Percentiles rank a stretch among this genome's conserved stretches.
Conservation (phyloP, 2,797 vertebrate genomes). For the Mycteria americana region DNA sequence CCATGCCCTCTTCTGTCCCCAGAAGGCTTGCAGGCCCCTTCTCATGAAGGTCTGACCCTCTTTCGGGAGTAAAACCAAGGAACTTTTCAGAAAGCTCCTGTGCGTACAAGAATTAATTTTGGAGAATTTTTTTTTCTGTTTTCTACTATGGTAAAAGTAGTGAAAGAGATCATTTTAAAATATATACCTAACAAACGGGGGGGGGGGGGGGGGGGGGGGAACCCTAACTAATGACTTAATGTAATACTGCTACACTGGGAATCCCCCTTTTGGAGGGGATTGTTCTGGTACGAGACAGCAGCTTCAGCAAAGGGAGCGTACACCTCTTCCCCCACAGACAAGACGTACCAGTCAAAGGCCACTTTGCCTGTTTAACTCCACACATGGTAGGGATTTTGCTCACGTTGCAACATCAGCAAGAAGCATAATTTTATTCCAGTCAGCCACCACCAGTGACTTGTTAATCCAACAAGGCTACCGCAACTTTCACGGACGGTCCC, state of each 20-base stretch:
- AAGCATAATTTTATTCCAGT: background rate
- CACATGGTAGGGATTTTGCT: background rate
- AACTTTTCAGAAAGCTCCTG: background rate
- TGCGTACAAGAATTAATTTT: background rate
- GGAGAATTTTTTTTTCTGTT: background rate
- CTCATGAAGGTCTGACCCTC: background rate
- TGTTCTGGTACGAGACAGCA: background rate
- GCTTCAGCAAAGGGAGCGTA: background rate
- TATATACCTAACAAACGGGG: background rate
- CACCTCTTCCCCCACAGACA: background rate
- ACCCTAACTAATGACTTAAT: background rate
- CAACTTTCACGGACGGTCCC: background rate
- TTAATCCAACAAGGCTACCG: background rate
- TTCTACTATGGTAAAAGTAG: background rate
- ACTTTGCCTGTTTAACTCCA: too few species aligned
- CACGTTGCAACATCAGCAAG: background rate
- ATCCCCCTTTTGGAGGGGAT: background rate
- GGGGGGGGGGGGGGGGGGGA: too few species aligned
- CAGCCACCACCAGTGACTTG: background rate
- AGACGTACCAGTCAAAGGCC: background rate
- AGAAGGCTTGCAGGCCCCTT: background rate
- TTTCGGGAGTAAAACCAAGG: background rate
- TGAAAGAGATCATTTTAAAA: background rate
- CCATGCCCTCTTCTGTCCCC: background rate
- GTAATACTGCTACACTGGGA: background rate